Evolutionary conservation across 92 coral and sea anemone genomes (phyloP), one percentile per base, ranked within the genome.

Genomic region (Epizoanthus illoricatus): DNA sequence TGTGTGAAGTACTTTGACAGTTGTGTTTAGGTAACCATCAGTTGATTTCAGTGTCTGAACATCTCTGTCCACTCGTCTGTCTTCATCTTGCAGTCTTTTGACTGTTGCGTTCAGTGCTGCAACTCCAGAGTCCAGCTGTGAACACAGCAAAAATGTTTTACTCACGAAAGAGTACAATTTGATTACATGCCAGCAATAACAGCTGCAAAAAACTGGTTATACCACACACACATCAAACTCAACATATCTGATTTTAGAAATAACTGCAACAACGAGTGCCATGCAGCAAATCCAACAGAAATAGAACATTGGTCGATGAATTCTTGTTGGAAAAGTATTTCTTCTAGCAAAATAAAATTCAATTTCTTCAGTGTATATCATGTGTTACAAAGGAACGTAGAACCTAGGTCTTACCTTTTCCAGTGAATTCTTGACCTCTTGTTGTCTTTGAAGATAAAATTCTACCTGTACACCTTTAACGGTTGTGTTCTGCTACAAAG

Each of bases 51-150:
- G 7, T 4, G 33, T 9, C 8, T 62, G 43, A 12, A 78, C 71
- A 63, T 52, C 56, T 52, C 15, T 52, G 56, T 2, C 56, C 56
- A 78, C 82, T 43, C 33, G 49, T 78, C 15, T n/a, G 43, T 63
- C 65, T 61, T 63, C 82, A 63, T 20, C 24, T 23, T 63, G 40
- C 61, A 78, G 61, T 63, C 45, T 78, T 12, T 43, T 19, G 19
- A 78, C 71, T 78, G 72, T 78, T 63, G 71, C 43, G 23, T 78
- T 78, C 24, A 78, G 49, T 68, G 73, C 49, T 39, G n/a, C 11
- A 8, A 68, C 11, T 8, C 19, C 73, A 68, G 52, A 68, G 73
- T 9, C 52, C 19, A 68, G 82, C 82, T 78, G 28, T 15, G 24
- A 63, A 42, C 2, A 9, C 56, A 9, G n/a, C 5, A 39, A 33